These are phyloP conservation scores for Emmelina monodactyla DNA, from an alignment of 2,888 invertebrate species.

Conservation along the genomic window DNA sequence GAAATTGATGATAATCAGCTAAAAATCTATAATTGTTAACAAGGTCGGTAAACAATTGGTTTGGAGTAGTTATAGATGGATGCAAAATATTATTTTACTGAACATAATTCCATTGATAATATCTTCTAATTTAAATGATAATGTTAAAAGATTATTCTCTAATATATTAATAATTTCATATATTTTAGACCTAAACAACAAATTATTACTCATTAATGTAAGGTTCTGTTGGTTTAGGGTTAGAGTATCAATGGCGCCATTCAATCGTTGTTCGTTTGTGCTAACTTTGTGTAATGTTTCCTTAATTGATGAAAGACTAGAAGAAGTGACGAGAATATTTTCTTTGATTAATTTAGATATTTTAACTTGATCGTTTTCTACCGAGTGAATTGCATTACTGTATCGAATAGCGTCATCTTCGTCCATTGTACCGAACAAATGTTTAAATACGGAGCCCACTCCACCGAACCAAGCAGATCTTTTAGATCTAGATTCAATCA, in stretches of 20 bases:
- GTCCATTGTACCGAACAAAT: slow-evolving; percentile 4
- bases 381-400: slow-evolving; percentile 1
- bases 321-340: not conserved
- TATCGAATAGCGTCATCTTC: slow-evolving; percentile 2
- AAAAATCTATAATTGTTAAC: slow-evolving; percentile 8
- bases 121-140: slow-evolving; percentile 12
- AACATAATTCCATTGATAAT: slow-evolving; percentile 4
- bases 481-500: slow-evolving; percentile 7
- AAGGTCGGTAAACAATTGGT: slow-evolving; percentile 9
- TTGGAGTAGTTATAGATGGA: slow-evolving; percentile 9
- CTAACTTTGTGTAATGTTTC: not conserved
- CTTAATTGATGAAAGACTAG: not conserved
- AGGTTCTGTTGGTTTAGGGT: not conserved
- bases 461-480: slow-evolving; percentile 17
- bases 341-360: not conserved
- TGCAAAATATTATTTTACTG: slow-evolving; percentile 8
- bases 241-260: not conserved
- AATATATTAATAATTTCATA: slow-evolving; percentile 8
- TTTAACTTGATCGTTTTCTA: not conserved
- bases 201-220: not conserved
- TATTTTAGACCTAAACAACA: slow-evolving; percentile 5
- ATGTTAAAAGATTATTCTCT: slow-evolving; percentile 8
- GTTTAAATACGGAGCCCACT: slow-evolving; percentile 16
- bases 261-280: not conserved
- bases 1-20: slow-evolving; percentile 7